Base-by-base conservation (phyloP, 2,797 vertebrate species). In the Pangasius djambal region DNA sequence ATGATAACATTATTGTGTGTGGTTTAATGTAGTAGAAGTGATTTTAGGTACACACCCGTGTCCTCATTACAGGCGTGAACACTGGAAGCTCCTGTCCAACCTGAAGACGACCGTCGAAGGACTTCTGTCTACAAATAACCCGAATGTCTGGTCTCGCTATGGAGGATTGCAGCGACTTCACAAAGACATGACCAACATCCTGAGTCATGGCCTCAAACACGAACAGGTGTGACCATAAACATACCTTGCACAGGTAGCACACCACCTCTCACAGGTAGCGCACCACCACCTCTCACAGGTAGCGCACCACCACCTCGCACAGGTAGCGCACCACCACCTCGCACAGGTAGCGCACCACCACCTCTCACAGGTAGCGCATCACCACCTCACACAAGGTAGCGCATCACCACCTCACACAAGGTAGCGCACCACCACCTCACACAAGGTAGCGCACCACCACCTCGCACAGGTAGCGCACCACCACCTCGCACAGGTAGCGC, bases 81-180 rank as follows among this genome's bases (percentile, higher is more conserved):
- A 97, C 16, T 99, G 98, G 98, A 98, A 97, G 93, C 95, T 99
- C 83, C 96, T 99, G 89, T 97, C 97, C 90, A 97, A 97, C 91
- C 94, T 99, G 92, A 99, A 99, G 96, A 98, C 97, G 18, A 99
- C 99, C 0, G 99, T 98, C 74, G 99, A 99, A 91, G 98, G 98
- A 57, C 95, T 99, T 83, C 96, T 99, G 90, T 99, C 98, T 75
- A 97, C 97, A 86, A 99, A 97, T 93, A 98, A 97, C 92, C 97
- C 98, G 1, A 99, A 99, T 0, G 98, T 99, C 77, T 99, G 98
- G 99, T 98, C 98, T 48, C 97, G 98, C 78, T 99, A 98, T 89
- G 98, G 99, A 0, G 99, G 99, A 88, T 95, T 99, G 93, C 97
- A 99, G 92, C 95, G 98, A 40, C 97, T 99, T 70, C 98, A 98